Evolutionary conservation across 2,888 invertebrate genomes (phyloP).

Genomic region (Scaeva pyrastri): DNA sequence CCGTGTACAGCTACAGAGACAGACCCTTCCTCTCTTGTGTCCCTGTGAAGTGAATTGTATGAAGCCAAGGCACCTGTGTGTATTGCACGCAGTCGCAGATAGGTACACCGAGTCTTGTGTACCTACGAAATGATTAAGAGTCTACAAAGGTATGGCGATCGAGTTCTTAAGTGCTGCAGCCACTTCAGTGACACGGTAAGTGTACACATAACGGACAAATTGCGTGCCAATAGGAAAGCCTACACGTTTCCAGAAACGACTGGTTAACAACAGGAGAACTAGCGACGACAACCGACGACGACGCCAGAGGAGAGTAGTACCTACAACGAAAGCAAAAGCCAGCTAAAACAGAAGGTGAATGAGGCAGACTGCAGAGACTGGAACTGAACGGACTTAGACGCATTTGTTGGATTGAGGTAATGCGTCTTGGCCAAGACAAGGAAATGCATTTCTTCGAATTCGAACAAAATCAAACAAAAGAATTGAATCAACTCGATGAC

Average conservation of each 20-base stretch:
- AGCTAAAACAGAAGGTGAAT: slow-evolving; percentile 8
- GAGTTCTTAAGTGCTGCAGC: slow-evolving; percentile 56
- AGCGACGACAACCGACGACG: background rate
- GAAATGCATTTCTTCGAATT: slow-evolving; percentile 53
- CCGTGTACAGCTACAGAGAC: no score
- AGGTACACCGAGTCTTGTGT: background rate
- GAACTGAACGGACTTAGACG: slow-evolving; percentile 36
- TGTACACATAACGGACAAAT: slow-evolving; percentile 69
- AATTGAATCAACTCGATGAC: slow-evolving; percentile 37
- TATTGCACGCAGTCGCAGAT: background rate
- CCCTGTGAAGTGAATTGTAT: slow-evolving; percentile 19
- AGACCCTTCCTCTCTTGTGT: slow-evolving; percentile 29
- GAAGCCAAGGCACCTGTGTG: slow-evolving; percentile 57
- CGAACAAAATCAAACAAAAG: slow-evolving; percentile 37
- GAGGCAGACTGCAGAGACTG: slow-evolving; percentile 5
- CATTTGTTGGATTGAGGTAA: slow-evolving; percentile 11
- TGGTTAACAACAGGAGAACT: slow-evolving; percentile 22
- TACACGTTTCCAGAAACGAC: slow-evolving; percentile 47
- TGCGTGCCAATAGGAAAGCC: slow-evolving; percentile 71
- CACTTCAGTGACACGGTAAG: slow-evolving; percentile 55
- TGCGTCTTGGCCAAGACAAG: slow-evolving; percentile 51
- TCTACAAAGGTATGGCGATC: slow-evolving; percentile 59
- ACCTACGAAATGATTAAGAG: slow-evolving; percentile 34
- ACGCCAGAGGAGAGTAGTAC: slow-evolving; percentile 32
- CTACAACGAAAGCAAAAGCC: slow-evolving; percentile 67